These are phyloP conservation scores for Parazoanthus atlanticus DNA, from an alignment of 92 coral and sea anemone species.

Conservation along the genomic window DNA sequence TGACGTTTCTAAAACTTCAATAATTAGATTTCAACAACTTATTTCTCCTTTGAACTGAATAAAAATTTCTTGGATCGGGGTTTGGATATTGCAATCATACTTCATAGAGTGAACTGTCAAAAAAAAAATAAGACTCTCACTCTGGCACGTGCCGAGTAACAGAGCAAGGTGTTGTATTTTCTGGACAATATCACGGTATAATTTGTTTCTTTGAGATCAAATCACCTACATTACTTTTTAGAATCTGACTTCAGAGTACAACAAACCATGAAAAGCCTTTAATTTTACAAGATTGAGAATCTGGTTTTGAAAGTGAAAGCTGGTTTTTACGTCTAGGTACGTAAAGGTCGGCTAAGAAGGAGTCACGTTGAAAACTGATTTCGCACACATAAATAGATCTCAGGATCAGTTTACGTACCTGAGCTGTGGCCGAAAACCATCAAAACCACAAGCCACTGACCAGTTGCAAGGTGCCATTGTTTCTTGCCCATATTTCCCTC, in stretches of 20 bases:
- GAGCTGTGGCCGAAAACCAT: neutral
- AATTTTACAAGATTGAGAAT: neutral
- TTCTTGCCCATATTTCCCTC: neutral
- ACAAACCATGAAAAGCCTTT: neutral
- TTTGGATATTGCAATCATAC: no score
- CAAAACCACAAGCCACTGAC: constrained; percentile 1
- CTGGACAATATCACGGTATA: neutral
- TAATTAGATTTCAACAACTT: no score
- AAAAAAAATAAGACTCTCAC: no score
- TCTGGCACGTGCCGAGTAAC: no score
- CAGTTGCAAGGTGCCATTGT: neutral
- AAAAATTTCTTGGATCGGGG: no score
- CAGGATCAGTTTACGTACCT: constrained; percentile 13
- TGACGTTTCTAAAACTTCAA: no score
- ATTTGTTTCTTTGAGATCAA: neutral
- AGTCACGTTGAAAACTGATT: neutral
- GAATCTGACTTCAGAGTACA: neutral
- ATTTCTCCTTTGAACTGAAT: no score
- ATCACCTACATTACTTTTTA: neutral
- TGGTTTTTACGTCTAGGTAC: neutral
- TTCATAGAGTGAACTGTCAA: no score
- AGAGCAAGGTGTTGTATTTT: neutral
- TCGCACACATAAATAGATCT: neutral
- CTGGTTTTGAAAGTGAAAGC: neutral
- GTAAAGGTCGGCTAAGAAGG: neutral